These are phyloP conservation scores for Cichladusa arquata DNA, from an alignment of 2,113 vertebrate genomes.

Conservation along the genomic window DNA sequence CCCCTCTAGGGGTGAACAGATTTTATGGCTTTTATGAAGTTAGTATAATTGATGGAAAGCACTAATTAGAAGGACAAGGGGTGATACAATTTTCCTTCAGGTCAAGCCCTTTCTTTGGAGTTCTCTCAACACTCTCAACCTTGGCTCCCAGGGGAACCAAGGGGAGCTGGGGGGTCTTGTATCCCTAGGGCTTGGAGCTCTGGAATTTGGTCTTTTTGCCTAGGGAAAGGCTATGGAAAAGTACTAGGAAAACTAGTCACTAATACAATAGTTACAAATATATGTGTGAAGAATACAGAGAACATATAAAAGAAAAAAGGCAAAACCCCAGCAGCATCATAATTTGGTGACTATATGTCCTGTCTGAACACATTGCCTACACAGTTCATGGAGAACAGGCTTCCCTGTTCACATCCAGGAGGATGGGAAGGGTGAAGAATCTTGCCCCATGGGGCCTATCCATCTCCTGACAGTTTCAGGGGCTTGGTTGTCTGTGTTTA, in stretches of 20 bases:
- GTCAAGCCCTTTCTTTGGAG: not conserved
- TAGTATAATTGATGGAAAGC: not conserved
- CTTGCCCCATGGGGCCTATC: fast-evolving
- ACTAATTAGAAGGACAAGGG: not conserved
- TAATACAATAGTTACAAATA: not conserved
- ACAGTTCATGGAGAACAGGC: fast-evolving
- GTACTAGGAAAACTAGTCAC: not conserved
- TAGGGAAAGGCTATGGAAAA: not conserved
- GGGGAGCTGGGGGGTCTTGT: not conserved
- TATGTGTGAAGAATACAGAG: not conserved
- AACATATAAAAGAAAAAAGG: not conserved
- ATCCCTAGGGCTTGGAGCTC: not conserved
- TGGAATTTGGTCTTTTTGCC: not conserved
- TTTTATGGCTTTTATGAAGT: not conserved
- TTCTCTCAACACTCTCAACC: not conserved
- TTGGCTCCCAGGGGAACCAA: not conserved
- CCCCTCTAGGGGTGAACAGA: not conserved
- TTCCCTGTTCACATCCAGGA: not conserved
- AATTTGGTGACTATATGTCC: not conserved
- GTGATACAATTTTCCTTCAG: not conserved
- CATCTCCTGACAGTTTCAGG: not conserved
- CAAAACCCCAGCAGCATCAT: not conserved
- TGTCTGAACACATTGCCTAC: not conserved
- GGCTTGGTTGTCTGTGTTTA: not conserved
- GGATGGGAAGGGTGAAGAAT: not conserved